A percentile compares a stretch with the other conserved stretches of the same genome.
Conservation (phyloP, 2,113 vertebrate genomes). For the Eptatretus burgeri region DNA sequence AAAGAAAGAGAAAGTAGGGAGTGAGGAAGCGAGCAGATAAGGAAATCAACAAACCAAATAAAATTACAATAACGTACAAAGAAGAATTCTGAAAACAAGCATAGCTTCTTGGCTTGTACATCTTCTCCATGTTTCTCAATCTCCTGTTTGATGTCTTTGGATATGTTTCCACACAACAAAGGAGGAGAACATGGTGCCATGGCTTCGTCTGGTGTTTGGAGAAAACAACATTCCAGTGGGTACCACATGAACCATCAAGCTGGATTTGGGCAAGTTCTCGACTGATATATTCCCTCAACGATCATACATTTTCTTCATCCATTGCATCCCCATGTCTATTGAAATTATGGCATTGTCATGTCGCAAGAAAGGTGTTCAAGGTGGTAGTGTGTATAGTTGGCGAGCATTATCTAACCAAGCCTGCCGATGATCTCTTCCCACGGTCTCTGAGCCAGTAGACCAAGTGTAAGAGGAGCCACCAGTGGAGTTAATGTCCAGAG, state of each 20-base stretch:
- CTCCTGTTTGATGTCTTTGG: slow-evolving; percentile 65
- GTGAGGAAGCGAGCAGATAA: neutral
- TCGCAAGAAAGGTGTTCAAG: too few relatives aligned
- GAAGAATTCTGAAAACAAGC: slow-evolving; percentile 74
- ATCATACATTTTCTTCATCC: too few relatives aligned
- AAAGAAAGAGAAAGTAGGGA: neutral
- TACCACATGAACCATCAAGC: too few relatives aligned
- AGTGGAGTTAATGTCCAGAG: slow-evolving; percentile 70
- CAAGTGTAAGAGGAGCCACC: slow-evolving; percentile 45
- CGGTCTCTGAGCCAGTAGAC: slow-evolving; percentile 37
- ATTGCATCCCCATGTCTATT: too few relatives aligned
- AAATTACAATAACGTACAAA: slow-evolving; percentile 26
- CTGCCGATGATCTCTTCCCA: slow-evolving; percentile 76
- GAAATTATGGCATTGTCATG: too few relatives aligned
- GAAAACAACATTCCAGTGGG: too few relatives aligned
- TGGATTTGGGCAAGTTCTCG: too few relatives aligned
- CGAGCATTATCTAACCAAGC: slow-evolving; percentile 49
- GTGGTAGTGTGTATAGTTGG: too few relatives aligned
- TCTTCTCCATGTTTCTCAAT: slow-evolving; percentile 41
- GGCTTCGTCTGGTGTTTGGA: slow-evolving; percentile 47
- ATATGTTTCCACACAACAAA: slow-evolving; percentile 66
- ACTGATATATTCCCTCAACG: too few relatives aligned
- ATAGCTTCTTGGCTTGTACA: slow-evolving; percentile 33
- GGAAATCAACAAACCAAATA: neutral
- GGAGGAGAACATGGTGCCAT: slow-evolving; percentile 36